Percentiles rank a stretch among this genome's conserved stretches.
phyloP scores from a whole-genome alignment of 2,888 invertebrate genomes.

The Eristalis arbustorum region DNA sequence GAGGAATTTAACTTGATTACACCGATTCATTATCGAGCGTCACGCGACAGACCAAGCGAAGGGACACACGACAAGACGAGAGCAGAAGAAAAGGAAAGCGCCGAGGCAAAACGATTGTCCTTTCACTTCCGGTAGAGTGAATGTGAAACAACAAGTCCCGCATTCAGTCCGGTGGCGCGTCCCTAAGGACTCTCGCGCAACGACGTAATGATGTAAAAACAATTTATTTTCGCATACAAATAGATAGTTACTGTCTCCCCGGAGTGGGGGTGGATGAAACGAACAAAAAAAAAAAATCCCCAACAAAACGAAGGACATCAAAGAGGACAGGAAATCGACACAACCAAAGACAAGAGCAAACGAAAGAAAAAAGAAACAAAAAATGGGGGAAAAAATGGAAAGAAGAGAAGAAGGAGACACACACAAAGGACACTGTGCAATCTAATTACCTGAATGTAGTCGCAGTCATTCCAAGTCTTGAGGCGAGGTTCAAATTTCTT shows the following conservation, averaged over 20 bases:
- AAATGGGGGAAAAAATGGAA: constrained; percentile 46
- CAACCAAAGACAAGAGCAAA: background rate
- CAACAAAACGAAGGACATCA: constrained; percentile 21
- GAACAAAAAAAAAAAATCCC: constrained; percentile 6
- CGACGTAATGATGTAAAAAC: constrained; percentile 47
- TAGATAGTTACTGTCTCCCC: constrained; percentile 15
- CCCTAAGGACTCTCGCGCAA: background rate
- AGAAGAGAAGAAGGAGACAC: background rate
- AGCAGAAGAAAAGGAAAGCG: constrained; percentile 5
- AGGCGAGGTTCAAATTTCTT: constrained; percentile 81
- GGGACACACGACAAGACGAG: background rate
- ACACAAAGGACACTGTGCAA: constrained; percentile 58
- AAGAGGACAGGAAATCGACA: constrained; percentile 33
- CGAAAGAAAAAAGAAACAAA: constrained; percentile 6
- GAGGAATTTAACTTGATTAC: constrained; percentile 67
- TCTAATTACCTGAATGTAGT: constrained; percentile 86
- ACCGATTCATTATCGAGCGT: constrained; percentile 60
- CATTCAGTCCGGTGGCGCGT: background rate
- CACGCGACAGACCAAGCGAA: constrained; percentile 16
- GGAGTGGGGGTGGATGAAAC: background rate
- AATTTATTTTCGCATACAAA: constrained; percentile 46
- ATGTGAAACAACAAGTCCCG: background rate
- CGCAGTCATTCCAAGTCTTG: constrained; percentile 92
- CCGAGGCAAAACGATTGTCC: constrained; percentile 2
- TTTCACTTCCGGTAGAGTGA: constrained; percentile 10